Evolutionary conservation across 2,113 vertebrate genomes (phyloP).

Genomic region (Gambusia affinis): DNA sequence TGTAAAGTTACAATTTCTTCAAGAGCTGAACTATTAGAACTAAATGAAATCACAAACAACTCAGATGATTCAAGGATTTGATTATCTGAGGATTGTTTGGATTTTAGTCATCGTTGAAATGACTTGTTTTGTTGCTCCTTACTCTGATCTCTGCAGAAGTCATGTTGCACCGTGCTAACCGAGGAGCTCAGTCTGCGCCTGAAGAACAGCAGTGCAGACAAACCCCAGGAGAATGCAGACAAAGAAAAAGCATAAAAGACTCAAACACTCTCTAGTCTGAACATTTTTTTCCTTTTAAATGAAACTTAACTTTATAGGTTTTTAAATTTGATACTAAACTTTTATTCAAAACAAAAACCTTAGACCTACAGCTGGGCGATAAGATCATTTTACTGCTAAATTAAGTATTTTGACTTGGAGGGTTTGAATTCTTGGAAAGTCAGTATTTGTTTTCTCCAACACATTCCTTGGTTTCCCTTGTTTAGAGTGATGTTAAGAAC

Average conservation of each 20-base stretch:
- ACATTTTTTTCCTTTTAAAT: not conserved
- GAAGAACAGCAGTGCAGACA: constrained; percentile 65
- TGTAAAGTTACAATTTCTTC: not conserved
- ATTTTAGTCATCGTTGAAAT: not conserved
- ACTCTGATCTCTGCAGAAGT: constrained; percentile 77
- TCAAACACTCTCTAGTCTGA: not conserved
- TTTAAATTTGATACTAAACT: constrained; percentile 5
- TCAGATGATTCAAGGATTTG: not conserved
- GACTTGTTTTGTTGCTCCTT: not conserved
- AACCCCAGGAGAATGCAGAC: constrained; percentile 75
- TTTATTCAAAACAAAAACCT: not conserved
- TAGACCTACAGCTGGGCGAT: no score
- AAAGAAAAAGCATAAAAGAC: constrained; percentile 69
- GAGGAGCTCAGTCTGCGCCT: constrained; percentile 86
- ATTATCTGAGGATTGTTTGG: not conserved
- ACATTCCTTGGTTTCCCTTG: no score
- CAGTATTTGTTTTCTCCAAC: no score
- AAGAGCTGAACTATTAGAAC: no score
- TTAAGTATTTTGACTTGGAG: no score
- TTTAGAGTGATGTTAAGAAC: no score
- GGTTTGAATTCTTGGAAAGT: no score
- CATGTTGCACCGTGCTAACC: constrained; percentile 84
- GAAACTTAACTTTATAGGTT: constrained; percentile 4
- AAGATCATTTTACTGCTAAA: not conserved
- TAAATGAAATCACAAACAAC: not conserved